Evolutionary conservation across 2,797 vertebrate species (phyloP).

Genomic region (Gymnoscopelus microlampas): DNA sequence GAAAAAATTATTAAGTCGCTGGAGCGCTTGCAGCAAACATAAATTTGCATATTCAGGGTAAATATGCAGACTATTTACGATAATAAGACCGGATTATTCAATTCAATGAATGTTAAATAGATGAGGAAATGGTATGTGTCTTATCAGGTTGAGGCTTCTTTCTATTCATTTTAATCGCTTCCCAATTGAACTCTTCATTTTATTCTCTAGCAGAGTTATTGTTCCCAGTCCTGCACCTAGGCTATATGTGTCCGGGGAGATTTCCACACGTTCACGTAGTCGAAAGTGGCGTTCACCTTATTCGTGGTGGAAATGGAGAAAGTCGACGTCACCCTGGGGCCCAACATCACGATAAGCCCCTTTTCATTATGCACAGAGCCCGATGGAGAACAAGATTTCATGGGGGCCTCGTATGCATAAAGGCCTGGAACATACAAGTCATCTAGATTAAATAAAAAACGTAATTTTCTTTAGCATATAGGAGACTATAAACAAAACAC

Average conservation of each 20-base stretch:
- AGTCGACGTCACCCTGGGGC: constrained; percentile 78
- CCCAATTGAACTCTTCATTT: constrained; percentile 89
- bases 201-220: constrained; percentile 70
- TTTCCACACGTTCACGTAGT: constrained; percentile 69
- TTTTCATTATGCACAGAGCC: constrained; percentile 82
- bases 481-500: constrained; percentile 56
- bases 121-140: constrained; percentile 86
- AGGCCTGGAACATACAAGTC: constrained; percentile 69
- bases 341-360: constrained; percentile 75
- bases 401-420: constrained; percentile 62
- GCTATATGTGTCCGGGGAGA: constrained; percentile 65
- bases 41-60: constrained; percentile 99
- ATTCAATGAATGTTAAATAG: constrained; percentile 99
- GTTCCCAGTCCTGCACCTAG: constrained; percentile 63
- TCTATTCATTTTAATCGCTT: constrained; percentile 96
- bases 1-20: constrained; percentile 83
- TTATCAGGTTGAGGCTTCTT: constrained; percentile 92
- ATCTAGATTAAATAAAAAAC: constrained; percentile 75
- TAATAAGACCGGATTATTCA: constrained; percentile 99
- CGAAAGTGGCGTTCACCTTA: constrained; percentile 73
- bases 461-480: constrained; percentile 20
- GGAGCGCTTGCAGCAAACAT: constrained; percentile 95
- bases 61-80: constrained; percentile 99
- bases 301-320: constrained; percentile 64
- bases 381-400: constrained; percentile 78